Base-by-base conservation (phyloP, 1,140 invertebrate species). In the Pantala flavescens region DNA sequence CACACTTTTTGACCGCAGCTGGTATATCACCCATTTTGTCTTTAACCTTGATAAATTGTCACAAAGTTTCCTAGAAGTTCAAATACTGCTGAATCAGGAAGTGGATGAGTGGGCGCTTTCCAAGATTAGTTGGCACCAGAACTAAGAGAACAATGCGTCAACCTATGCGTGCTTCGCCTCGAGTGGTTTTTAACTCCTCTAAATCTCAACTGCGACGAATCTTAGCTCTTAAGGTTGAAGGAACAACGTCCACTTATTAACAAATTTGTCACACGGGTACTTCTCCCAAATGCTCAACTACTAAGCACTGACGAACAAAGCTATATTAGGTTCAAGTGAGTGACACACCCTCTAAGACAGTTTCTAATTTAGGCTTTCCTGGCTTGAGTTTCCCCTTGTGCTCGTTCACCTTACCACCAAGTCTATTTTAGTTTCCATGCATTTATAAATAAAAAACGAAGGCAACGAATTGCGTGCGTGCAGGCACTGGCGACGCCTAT, bases 1-100 rank as follows among this genome's bases (percentile, higher is more conserved):
- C 87, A 81, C 93, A 94, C 84, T 93, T 94, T 81, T 91, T 89
- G 71, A 95, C 91, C 76, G 88, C 85, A 77, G 94, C 92, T 73
- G 91, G 89, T 78, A 94, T 83, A 43, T 55, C 76, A 21, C 76
- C 75, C 77, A 77, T 79, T 71, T 70, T 73, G 19, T 72, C 73
- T 74, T 3, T 3, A 21, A 3, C 71, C 12, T 74, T 75, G 84
- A 77, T 70, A 70, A 71, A 81, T 82, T 79, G 78, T 77, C 71
- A 55, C 73, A 76, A 23, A 72, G 70, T 73, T 73, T 72, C 71
- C 76, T 71, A 73, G 77, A 74, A 43, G 79, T 80, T 79, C 79
- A 82, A 79, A 79, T 80, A 79, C 77, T 78, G 79, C 16, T 23
- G 23, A 16, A 23, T 23, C 24, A 73, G 23, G 23, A 43, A 28